These are phyloP conservation scores for Myopa tessellatipennis DNA, from an alignment of 2,888 invertebrate genomes.

Conservation along the genomic window DNA sequence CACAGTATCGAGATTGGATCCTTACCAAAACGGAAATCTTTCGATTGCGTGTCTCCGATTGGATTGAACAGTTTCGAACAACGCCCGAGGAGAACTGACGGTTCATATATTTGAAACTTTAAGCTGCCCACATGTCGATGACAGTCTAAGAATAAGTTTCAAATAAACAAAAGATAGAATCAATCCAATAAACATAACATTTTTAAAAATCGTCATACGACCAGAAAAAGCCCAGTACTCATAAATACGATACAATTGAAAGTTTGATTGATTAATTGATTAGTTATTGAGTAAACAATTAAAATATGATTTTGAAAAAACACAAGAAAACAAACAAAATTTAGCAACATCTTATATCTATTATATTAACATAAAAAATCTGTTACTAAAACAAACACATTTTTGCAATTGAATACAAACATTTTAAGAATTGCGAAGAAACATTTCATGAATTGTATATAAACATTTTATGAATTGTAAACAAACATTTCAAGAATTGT, in stretches of 20 bases:
- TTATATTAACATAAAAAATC: too few species aligned
- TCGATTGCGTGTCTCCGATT: constrained; percentile 63
- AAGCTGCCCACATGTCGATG: constrained; percentile 37
- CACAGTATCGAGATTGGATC: constrained; percentile 65
- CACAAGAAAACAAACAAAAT: too few species aligned
- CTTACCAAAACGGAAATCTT: constrained; percentile 64
- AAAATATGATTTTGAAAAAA: too few species aligned
- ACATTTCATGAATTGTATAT: too few species aligned
- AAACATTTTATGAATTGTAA: not conserved
- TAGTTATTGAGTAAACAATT: too few species aligned
- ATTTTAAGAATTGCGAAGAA: too few species aligned
- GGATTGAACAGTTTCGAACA: constrained; percentile 64
- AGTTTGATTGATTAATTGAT: too few species aligned
- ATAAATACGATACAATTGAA: too few species aligned
- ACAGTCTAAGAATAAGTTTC: constrained; percentile 42
- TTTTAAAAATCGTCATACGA: not conserved
- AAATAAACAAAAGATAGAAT: constrained; percentile 41
- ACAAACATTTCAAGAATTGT: too few species aligned
- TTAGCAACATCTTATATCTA: too few species aligned
- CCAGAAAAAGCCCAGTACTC: not conserved
- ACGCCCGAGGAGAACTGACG: constrained; percentile 65
- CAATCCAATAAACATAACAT: not conserved
- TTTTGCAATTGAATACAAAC: too few species aligned
- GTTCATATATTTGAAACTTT: constrained; percentile 63
- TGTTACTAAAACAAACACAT: too few species aligned